A percentile compares a stretch with the other conserved stretches of the same genome.
These are phyloP conservation scores for Passer montanus DNA, from an alignment of 2,113 vertebrate genomes.

Conservation along the genomic window DNA sequence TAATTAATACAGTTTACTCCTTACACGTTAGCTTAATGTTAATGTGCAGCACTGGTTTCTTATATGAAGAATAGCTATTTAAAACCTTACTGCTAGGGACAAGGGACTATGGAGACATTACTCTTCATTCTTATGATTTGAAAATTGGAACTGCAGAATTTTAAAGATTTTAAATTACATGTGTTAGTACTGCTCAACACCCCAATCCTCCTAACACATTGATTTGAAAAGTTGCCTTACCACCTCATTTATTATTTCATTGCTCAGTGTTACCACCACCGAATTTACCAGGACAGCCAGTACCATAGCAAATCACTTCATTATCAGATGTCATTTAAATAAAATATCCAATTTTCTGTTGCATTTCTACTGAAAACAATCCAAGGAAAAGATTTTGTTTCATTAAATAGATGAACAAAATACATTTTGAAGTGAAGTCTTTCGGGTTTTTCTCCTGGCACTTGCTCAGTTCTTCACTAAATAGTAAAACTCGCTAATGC, in stretches of 20 bases:
- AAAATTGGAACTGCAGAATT: background rate
- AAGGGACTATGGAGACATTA: background rate
- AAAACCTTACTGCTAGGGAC: background rate
- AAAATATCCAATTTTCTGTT: background rate
- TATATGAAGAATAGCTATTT: background rate
- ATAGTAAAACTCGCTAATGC: background rate
- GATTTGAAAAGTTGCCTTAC: background rate
- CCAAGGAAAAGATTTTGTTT: background rate
- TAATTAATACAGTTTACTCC: background rate
- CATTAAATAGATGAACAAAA: slow-evolving; percentile 4
- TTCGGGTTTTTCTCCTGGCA: background rate
- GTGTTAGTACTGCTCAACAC: background rate
- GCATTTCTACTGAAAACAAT: background rate
- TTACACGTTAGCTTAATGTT: background rate
- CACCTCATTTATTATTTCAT: background rate
- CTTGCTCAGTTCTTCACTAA: background rate
- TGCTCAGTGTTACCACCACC: background rate
- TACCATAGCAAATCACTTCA: background rate
- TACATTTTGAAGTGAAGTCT: background rate
- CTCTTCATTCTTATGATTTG: background rate
- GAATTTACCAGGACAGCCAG: background rate
- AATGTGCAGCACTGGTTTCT: background rate
- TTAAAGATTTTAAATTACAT: background rate
- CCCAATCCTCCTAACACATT: background rate
- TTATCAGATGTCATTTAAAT: background rate